Evolutionary conservation across 1,140 invertebrate genomes (phyloP), one percentile per base, ranked within the genome.

Genomic region (Drosophila persimilis): DNA sequence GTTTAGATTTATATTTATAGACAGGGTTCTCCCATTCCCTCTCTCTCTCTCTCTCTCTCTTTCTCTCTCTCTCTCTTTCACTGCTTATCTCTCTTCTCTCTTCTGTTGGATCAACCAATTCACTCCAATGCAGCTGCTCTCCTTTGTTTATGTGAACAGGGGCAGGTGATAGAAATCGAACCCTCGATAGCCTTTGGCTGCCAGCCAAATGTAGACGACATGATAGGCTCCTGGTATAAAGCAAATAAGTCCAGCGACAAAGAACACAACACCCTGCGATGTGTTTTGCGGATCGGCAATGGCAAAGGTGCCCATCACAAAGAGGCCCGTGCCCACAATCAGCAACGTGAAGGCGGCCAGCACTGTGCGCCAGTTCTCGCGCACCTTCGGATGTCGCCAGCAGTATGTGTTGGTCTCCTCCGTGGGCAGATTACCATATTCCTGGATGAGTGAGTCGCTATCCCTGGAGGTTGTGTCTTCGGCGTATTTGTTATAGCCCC

Each of bases 321-420:
- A 92, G 8, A 96, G 92, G 26, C 95, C 95, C n/a, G 95, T 93
- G 78, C 96, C 96, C 15, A 97, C 94, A 20, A 97, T 86, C 1
- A 97, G 92, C 31, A 97, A 92, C 52, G 95, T 94, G 65, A 96
- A 94, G 6, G 96, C 96, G 41, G 95, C 95, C 67, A 95, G 92
- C 4, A 97, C 96, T 73, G 96, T 95, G 89, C 95, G 95, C 96
- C 96, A 97, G 89, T 97, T 97, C 89, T 97, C 96, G 73, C 94
- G 92, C 24, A 97, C 95, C 92, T 96, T 96, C 2, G 96, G 96
- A 92, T 97, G 96, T 46, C 94, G 94, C 93, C 95, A 96, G 93
- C 96, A 97, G 64, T 95, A 94, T 90, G 91, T 91, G 62, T 90
- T 93, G 22, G 93, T 92, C 64, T 94, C 93, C 73, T 94, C 94